These are phyloP conservation scores for Trachelus tabidus DNA, from an alignment of 2,888 invertebrate species.

Conservation along the genomic window DNA sequence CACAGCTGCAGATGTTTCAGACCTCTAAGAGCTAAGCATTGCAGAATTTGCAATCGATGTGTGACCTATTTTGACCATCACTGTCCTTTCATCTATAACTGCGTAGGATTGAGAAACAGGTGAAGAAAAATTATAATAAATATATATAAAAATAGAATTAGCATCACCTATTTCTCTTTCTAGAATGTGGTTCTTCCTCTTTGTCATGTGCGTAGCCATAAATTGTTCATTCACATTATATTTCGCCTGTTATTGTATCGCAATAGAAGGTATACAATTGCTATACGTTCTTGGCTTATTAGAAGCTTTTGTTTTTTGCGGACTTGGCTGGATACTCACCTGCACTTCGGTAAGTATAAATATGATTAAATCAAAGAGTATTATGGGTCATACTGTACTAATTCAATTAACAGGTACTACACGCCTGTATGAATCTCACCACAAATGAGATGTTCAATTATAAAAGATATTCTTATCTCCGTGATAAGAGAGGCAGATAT, in stretches of 20 bases:
- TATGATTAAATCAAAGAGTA: neutral
- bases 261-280: conserved; percentile 85
- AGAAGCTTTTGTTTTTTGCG: conserved; percentile 86
- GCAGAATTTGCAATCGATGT: conserved; percentile 90
- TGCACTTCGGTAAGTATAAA: conserved; percentile 81
- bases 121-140: conserved; percentile 40
- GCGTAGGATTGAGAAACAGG: conserved; percentile 89
- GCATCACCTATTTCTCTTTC: conserved; percentile 32
- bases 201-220: conserved; percentile 87
- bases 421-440: conserved; percentile 93
- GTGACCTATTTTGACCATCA: conserved; percentile 94
- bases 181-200: conserved; percentile 92
- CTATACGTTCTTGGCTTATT: conserved; percentile 86
- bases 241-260: conserved; percentile 86
- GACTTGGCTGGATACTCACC: conserved; percentile 87
- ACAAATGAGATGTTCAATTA: conserved; percentile 96
- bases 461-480: conserved; percentile 88
- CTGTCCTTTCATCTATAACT: conserved; percentile 95
- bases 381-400: neutral
- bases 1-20: conserved; percentile 91
- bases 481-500: conserved; percentile 89
- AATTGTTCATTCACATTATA: conserved; percentile 90
- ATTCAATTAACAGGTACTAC: conserved; percentile 78
- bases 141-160: too few species aligned
- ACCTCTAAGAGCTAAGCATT: conserved; percentile 91